phyloP scores from a whole-genome alignment of 2,888 invertebrate genomes.

The Synanthedon myopaeformis region DNA sequence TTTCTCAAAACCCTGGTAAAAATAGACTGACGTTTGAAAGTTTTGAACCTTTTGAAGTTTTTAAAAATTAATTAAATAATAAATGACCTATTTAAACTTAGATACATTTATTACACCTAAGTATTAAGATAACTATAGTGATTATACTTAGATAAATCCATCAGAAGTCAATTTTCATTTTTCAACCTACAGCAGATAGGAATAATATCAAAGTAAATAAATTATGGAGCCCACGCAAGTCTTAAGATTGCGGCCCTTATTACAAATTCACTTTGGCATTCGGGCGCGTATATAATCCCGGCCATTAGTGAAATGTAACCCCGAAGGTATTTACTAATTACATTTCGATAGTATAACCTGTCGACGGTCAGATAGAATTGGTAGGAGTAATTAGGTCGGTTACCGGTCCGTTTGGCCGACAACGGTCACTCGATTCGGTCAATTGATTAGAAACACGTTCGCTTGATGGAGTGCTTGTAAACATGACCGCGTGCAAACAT shows the following conservation, averaged over 20 bases:
- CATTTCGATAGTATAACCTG: slow-evolving; percentile 52
- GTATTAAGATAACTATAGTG: too few species aligned
- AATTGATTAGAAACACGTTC: slow-evolving; percentile 35
- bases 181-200: slow-evolving; percentile 8
- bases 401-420: slow-evolving; percentile 40
- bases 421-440: slow-evolving; percentile 31
- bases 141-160: too few species aligned
- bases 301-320: slow-evolving; percentile 44
- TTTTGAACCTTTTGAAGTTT: too few species aligned
- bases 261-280: slow-evolving; percentile 53
- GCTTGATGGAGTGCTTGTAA: slow-evolving; percentile 11
- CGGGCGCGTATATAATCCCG: slow-evolving; percentile 33
- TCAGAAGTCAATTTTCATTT: too few species aligned
- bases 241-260: slow-evolving; percentile 40
- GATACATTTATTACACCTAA: too few species aligned
- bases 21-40: too few species aligned
- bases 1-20: too few species aligned
- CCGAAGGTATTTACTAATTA: slow-evolving; percentile 37
- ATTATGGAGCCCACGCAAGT: slow-evolving; percentile 40
- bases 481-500: slow-evolving; percentile 2
- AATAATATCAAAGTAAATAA: slow-evolving; percentile 41
- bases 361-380: slow-evolving; percentile 29
- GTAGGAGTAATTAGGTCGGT: slow-evolving; percentile 36
- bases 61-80: too few species aligned
- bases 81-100: too few species aligned